phyloP scores from a whole-genome alignment of 2,888 invertebrate genomes.

The Yponomeuta cagnagella region DNA sequence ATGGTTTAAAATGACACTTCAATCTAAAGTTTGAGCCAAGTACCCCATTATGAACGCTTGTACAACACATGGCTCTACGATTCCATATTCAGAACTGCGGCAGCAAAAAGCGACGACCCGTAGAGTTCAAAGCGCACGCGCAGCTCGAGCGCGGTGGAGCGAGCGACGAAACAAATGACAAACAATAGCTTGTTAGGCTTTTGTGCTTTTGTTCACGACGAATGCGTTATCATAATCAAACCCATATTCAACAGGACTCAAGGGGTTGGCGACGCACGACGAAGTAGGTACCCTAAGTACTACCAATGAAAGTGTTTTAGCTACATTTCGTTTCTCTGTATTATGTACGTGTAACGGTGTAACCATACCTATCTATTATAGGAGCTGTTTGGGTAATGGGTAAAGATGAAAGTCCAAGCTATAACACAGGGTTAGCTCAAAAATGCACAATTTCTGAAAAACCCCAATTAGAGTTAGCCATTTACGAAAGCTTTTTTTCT shows the following conservation, averaged over 20 bases:
- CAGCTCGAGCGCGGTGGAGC: conserved; percentile 4
- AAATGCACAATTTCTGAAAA: too few species aligned
- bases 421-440: too few species aligned
- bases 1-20: not conserved
- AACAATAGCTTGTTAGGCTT: conserved; percentile 67
- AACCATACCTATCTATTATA: too few species aligned
- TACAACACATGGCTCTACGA: not conserved
- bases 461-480: too few species aligned
- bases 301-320: too few species aligned
- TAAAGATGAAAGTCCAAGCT: too few species aligned
- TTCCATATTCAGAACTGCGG: not conserved
- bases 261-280: conserved; percentile 29
- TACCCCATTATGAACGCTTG: not conserved
- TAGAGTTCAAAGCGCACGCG: conserved; percentile 1
- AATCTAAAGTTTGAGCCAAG: not conserved
- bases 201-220: conserved; percentile 53
- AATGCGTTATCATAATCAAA: conserved; percentile 29
- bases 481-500: too few species aligned
- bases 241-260: conserved; percentile 23
- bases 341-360: too few species aligned
- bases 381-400: too few species aligned
- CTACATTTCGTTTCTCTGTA: too few species aligned
- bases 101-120: conserved; percentile 2
- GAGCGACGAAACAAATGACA: conserved; percentile 38
- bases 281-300: not conserved